Base-by-base conservation (phyloP, 2,888 invertebrate genomes). In the Cyclophora albipunctata region DNA sequence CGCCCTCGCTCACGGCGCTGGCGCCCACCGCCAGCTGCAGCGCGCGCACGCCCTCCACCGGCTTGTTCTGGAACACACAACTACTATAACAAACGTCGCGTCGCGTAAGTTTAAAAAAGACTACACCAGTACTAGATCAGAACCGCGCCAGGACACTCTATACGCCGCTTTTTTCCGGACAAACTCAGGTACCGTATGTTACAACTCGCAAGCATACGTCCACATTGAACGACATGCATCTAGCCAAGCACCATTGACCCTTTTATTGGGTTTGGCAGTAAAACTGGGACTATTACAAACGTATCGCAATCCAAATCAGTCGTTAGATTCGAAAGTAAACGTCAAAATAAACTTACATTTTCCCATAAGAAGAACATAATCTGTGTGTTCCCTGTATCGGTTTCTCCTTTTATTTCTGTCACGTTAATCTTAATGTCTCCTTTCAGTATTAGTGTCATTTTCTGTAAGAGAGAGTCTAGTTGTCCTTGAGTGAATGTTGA, bases 361-460 rank as follows among this genome's bases (percentile, higher is more conserved):
- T 90, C 90, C 49, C 91, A 89, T 34, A 93, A 91, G 66, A 91
- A 94, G 78, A 94, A 94, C n/a, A 93, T 89, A 40, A 94, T 74
- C 53, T 92, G 90, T 1, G 92, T 91, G 51, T 91, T 91, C 3
- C 90, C 90, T 0, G 92, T 90, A 54, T 91, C 90, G 5, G 90
- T 78, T 63, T 93, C 92, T 2, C 90, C 90, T 40, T 86, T 81
- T 0, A 92, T 84, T 50, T 90, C 84, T 5, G 91, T 87, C 55
- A 91, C 78, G 73, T 91, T 90, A 6, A 93, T 86, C 55, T 91
- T 91, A 37, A 93, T 91, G 47, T 93, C 93, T 50, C 95, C 95
- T 56, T 93, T 92, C 0, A 97, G 83, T 4, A 97, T 83, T 66
- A 97, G 89, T 45, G 94, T 93, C 67, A 96, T 86, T 80, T 96